Percentiles rank a stretch among this genome's conserved stretches.
phyloP scores from a whole-genome alignment of 1,140 invertebrate species.

The Matsumurasca onukii region DNA sequence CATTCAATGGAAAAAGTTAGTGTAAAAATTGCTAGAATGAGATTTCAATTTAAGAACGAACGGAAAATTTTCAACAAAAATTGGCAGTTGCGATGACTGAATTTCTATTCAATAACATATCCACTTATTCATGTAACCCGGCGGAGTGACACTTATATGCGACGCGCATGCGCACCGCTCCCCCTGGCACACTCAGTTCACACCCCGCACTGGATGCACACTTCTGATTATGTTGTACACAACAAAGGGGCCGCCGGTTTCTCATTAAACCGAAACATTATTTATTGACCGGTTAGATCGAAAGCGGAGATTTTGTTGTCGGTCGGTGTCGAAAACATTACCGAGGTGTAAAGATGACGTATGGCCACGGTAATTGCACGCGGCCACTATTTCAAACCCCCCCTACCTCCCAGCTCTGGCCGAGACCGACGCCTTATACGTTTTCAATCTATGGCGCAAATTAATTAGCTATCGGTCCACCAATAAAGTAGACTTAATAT shows the following conservation, averaged over 20 bases:
- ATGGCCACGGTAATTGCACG: constrained; percentile 1
- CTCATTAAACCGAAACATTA: constrained; percentile 18
- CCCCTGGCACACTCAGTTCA: too few species aligned
- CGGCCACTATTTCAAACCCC: neutral
- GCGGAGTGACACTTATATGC: too few species aligned
- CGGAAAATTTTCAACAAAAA: too few species aligned
- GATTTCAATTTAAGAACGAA: too few species aligned
- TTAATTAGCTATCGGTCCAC: constrained; percentile 15
- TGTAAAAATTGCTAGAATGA: too few species aligned
- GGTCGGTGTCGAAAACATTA: constrained; percentile 15
- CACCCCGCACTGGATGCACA: neutral
- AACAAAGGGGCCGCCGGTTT: constrained; percentile 12
- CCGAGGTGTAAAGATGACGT: constrained; percentile 14
- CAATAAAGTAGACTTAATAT: constrained; percentile 15
- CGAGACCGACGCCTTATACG: neutral
- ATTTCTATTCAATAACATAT: too few species aligned
- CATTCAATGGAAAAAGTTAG: too few species aligned
- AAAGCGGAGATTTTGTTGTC: constrained; percentile 18
- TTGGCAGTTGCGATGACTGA: too few species aligned
- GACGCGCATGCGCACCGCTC: too few species aligned
- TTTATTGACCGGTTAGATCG: constrained; percentile 18
- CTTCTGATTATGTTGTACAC: constrained; percentile 16
- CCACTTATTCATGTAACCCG: too few species aligned
- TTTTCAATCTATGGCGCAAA: constrained; percentile 13
- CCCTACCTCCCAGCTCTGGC: neutral